Evolutionary conservation across 1,140 invertebrate species (phyloP).

Genomic region (Euwallacea fornicatus): DNA sequence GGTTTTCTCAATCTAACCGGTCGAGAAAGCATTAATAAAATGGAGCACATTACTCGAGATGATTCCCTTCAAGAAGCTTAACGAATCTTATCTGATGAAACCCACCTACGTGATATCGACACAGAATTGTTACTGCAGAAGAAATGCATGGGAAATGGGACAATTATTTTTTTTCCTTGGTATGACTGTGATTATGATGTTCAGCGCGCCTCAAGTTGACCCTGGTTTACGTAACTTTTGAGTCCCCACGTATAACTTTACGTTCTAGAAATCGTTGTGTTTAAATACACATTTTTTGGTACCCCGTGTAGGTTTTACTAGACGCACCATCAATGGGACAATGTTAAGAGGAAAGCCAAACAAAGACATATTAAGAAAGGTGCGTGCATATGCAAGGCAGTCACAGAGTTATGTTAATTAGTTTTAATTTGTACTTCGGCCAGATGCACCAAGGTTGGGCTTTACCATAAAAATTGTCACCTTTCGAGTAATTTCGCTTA

Average conservation of each 20-base stretch:
- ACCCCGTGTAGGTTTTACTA: too few relatives aligned
- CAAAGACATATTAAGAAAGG: constrained; percentile 34
- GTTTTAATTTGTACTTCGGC: constrained; percentile 32
- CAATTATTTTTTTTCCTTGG: constrained; percentile 28
- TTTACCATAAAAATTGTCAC: constrained; percentile 18
- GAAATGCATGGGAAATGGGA: constrained; percentile 34
- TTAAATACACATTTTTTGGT: too few relatives aligned
- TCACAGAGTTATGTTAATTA: constrained; percentile 35
- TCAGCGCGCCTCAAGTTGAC: too few relatives aligned
- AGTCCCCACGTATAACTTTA: too few relatives aligned
- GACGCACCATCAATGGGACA: constrained; percentile 28
- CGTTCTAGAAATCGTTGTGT: too few relatives aligned
- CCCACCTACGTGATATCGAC: constrained; percentile 27
- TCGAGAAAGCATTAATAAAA: neutral
- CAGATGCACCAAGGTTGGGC: constrained; percentile 24
- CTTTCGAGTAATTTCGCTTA: constrained; percentile 2
- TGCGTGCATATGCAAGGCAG: constrained; percentile 32
- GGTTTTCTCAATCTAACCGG: neutral
- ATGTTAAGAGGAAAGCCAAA: constrained; percentile 32
- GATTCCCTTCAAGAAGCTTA: constrained; percentile 2
- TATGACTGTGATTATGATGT: neutral
- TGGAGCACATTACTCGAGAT: too few relatives aligned
- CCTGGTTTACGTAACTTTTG: too few relatives aligned
- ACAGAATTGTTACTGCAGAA: constrained; percentile 16
- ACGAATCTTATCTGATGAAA: constrained; percentile 28